Evolutionary conservation across 2,888 invertebrate species (phyloP).

Genomic region (Drosophila birchii): DNA sequence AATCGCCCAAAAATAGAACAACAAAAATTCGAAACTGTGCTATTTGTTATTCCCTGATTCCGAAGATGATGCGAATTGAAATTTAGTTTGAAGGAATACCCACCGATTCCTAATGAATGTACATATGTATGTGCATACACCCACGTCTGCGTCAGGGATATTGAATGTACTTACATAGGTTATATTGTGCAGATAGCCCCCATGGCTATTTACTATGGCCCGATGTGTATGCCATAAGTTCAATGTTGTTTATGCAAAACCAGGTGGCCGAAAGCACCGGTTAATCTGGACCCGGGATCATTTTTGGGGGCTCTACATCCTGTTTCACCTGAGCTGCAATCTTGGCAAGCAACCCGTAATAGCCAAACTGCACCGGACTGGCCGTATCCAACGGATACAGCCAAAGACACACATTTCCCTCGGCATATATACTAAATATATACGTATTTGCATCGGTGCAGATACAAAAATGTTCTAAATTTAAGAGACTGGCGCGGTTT

Average conservation of each 20-base stretch:
- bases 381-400: constrained; percentile 26
- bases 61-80: constrained; percentile 76
- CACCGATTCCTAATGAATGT: constrained; percentile 14
- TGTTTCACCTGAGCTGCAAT: constrained; percentile 37
- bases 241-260: constrained; percentile 43
- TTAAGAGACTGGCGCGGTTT: constrained; percentile 23
- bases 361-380: constrained; percentile 18
- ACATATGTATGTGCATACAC: constrained; percentile 26
- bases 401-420: constrained; percentile 9
- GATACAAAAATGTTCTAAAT: constrained; percentile 40
- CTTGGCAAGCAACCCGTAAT: constrained; percentile 20
- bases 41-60: constrained; percentile 73
- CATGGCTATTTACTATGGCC: constrained; percentile 46
- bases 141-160: constrained; percentile 8
- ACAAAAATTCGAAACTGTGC: constrained; percentile 72
- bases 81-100: constrained; percentile 67
- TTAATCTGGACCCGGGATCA: not conserved
- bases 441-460: constrained; percentile 23
- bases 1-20: constrained; percentile 65
- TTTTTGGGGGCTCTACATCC: not conserved
- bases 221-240: constrained; percentile 48
- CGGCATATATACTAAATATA: not conserved
- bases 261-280: not conserved
- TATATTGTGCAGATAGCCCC: constrained; percentile 43
- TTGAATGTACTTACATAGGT: constrained; percentile 2